phyloP scores from a whole-genome alignment of 2,113 vertebrate species.

The Pygoscelis adeliae region DNA sequence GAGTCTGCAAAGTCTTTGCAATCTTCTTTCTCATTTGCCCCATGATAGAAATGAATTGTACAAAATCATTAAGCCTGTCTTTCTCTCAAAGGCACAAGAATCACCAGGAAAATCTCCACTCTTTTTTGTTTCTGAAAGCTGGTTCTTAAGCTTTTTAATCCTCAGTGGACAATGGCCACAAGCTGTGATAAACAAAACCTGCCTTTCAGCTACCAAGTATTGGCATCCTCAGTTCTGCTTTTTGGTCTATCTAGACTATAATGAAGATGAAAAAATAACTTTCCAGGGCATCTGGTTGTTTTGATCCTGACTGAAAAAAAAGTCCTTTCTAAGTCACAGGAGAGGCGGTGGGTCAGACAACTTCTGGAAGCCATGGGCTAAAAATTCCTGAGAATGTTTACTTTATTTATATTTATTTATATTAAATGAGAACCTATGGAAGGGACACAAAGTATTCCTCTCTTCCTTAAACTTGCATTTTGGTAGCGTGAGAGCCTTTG shows the following conservation, averaged over 20 bases:
- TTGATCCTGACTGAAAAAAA: not conserved
- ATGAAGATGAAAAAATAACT: not conserved
- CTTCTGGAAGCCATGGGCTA: not conserved
- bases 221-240: not conserved
- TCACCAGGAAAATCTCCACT: not conserved
- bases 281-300: not conserved
- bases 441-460: not conserved
- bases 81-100: not conserved
- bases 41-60: not conserved
- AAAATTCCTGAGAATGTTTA: not conserved
- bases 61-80: not conserved
- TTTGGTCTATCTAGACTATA: not conserved
- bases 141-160: not conserved
- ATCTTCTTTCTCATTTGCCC: not conserved
- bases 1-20: not conserved
- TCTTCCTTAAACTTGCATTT: not conserved
- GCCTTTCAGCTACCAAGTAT: not conserved
- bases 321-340: not conserved
- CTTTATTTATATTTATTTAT: not conserved
- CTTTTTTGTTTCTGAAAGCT: not conserved
- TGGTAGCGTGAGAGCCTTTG: not conserved
- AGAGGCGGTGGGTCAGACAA: rapidly evolving
- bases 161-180: not conserved
- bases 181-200: not conserved
- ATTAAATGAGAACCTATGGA: not conserved